Evolutionary conservation across 2,888 invertebrate species (phyloP), one percentile per base, ranked within the genome.

Genomic region (Athetis lepigone): DNA sequence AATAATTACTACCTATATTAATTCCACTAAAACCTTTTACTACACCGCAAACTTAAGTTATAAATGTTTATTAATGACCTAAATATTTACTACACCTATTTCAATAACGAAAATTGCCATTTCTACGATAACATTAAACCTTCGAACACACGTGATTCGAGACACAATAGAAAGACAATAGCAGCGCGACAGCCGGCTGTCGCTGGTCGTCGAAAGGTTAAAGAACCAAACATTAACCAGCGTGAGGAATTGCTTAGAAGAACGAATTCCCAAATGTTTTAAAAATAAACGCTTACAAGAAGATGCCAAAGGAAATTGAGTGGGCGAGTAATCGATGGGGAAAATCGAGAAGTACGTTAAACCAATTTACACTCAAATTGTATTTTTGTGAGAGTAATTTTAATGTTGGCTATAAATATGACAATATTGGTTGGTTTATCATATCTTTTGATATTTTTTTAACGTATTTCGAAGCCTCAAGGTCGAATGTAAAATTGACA

Each of bases 241-340:
- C 45, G 47, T 39, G 42, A 40, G 51, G n/a, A 16, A 33, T 13
- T 11, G 4, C 11, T 3, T 33, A 13, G 33, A 2, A 33, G 4
- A 13, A 33, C 33, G 13, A 33, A 33, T 4, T 4, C 33, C 3
- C 33, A 33, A 33, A 33, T 33, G 13, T 13, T 33, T 13, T 33
- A 33, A 33, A 33, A 65, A 59, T 58, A 59, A 47, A 59, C 27
- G 27, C n/a, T 45, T 47, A 40, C 33, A 56, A 54, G 55, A 63
- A 33, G 29, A 65, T 58, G 23, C 27, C 43, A 63, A 52, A 50
- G 45, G 49, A 58, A 76, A 73, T 65, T 55, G 73, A 60, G 56
- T 62, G 51, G 62, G 65, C 59, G 70, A 62, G 62, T 57, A 70
- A 76, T 73, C 65, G 65, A 73, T 66, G 50, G 65, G 55, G 47